phyloP scores from a whole-genome alignment of 2,888 invertebrate species.

The Rotaria macrura region DNA sequence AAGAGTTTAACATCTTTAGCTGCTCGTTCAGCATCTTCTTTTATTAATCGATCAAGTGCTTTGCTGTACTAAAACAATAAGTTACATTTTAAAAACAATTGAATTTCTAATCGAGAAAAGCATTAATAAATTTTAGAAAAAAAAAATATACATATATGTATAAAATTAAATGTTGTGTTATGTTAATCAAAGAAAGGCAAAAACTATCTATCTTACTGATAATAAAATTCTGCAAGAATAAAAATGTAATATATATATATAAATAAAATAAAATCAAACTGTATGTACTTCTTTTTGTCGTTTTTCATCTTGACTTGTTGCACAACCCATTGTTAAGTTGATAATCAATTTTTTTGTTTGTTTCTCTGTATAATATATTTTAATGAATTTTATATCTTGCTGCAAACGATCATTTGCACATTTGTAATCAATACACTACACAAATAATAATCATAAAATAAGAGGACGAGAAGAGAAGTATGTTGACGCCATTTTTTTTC shows the following conservation, averaged over 20 bases:
- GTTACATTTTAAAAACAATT: no score
- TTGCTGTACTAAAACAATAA: conserved; percentile 61
- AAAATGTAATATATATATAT: background rate
- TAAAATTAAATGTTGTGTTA: background rate
- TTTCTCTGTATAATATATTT: background rate
- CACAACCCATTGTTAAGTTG: conserved; percentile 29
- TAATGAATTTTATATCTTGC: background rate
- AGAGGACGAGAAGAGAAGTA: background rate
- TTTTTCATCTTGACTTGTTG: conserved; percentile 33
- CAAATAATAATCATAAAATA: background rate
- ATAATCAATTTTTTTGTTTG: background rate
- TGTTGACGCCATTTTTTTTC: background rate
- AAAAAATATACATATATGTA: background rate
- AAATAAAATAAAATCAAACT: background rate
- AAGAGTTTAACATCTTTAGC: conserved; percentile 97
- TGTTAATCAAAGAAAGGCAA: background rate
- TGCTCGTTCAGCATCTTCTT: conserved; percentile 94
- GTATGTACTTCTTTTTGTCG: conserved; percentile 32
- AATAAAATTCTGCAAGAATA: background rate
- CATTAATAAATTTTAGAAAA: background rate
- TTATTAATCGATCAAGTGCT: conserved; percentile 90
- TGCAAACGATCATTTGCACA: background rate
- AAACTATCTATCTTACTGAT: background rate
- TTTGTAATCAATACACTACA: background rate
- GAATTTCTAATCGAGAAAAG: no score